A percentile compares a stretch with the other conserved stretches of the same genome.
phyloP scores from a whole-genome alignment of 1,140 invertebrate genomes.

The Drosophila ambigua region DNA sequence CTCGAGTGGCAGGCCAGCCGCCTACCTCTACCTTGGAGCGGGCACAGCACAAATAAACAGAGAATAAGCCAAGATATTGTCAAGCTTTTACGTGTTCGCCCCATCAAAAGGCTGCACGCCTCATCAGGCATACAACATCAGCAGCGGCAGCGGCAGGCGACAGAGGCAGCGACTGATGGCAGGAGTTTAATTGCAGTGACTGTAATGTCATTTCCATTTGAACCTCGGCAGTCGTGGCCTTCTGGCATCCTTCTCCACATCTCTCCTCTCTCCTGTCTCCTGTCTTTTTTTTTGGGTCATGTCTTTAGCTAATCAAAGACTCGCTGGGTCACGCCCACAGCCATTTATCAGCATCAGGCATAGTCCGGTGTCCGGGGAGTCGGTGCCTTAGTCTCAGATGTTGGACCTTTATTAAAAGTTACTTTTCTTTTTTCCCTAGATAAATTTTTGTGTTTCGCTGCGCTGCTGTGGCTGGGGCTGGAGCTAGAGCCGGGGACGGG shows the following conservation, averaged over 20 bases:
- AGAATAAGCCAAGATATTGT: conserved; percentile 45
- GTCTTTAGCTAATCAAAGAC: conserved; percentile 70
- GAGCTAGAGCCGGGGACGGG: no score
- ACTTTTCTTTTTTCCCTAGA: conserved; percentile 18
- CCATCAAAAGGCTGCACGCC: conserved; percentile 77
- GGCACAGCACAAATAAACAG: conserved; percentile 16
- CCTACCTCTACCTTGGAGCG: conserved; percentile 34
- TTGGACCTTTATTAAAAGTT: conserved; percentile 74
- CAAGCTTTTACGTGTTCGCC: conserved; percentile 70
- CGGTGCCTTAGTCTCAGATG: conserved; percentile 52
- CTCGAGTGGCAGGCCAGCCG: conserved; percentile 16
- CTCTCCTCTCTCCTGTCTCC: background rate
- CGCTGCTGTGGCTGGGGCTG: background rate
- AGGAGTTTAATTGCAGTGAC: conserved; percentile 72
- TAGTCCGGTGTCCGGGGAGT: conserved; percentile 37
- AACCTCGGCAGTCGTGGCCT: conserved; percentile 57
- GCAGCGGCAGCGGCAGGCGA: background rate
- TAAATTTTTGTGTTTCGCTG: conserved; percentile 43
- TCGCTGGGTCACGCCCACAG: conserved; percentile 66
- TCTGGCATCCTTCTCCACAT: background rate
- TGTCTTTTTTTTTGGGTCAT: conserved; percentile 66
- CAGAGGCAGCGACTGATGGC: conserved; percentile 31
- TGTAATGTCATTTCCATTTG: conserved; percentile 76
- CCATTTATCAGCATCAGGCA: conserved; percentile 70
- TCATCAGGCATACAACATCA: conserved; percentile 45